Evolutionary conservation across 2,113 vertebrate genomes (phyloP).

Genomic region (Cebidichthys violaceus): DNA sequence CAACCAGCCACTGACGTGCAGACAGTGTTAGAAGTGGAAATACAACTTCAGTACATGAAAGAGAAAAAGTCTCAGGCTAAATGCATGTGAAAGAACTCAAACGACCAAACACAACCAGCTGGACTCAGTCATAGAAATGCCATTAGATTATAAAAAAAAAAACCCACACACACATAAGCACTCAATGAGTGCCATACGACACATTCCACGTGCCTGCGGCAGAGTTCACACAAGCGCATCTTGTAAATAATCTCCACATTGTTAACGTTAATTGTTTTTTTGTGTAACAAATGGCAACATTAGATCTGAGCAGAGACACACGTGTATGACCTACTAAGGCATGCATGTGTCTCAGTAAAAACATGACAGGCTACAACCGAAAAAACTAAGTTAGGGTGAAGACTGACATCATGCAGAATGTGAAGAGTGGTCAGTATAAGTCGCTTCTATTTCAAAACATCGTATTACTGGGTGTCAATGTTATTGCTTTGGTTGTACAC

Average conservation of each 20-base stretch:
- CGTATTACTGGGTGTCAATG: neutral
- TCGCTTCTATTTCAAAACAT: slow-evolving; percentile 14
- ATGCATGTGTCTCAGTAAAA: neutral
- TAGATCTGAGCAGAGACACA: neutral
- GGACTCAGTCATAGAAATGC: slow-evolving; percentile 24
- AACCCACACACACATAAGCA: slow-evolving; percentile 9
- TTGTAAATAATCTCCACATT: neutral
- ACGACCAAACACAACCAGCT: slow-evolving; percentile 21
- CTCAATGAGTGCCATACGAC: slow-evolving; percentile 29
- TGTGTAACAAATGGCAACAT: neutral
- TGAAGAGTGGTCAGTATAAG: neutral
- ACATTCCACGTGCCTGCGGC: neutral
- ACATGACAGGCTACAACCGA: neutral
- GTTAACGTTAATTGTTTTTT: no score
- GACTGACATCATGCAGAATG: neutral
- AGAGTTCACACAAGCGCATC: neutral
- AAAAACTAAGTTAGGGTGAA: neutral
- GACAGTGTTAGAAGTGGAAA: slow-evolving; percentile 43
- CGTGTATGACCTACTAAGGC: neutral
- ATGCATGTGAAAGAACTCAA: neutral
- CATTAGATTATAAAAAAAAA: neutral
- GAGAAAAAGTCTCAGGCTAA: neutral
- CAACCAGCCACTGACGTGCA: slow-evolving; percentile 17
- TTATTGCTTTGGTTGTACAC: neutral
- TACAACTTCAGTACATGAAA: neutral